Evolutionary conservation across 2,888 invertebrate genomes (phyloP).

Genomic region (Amblyteles armatorius): DNA sequence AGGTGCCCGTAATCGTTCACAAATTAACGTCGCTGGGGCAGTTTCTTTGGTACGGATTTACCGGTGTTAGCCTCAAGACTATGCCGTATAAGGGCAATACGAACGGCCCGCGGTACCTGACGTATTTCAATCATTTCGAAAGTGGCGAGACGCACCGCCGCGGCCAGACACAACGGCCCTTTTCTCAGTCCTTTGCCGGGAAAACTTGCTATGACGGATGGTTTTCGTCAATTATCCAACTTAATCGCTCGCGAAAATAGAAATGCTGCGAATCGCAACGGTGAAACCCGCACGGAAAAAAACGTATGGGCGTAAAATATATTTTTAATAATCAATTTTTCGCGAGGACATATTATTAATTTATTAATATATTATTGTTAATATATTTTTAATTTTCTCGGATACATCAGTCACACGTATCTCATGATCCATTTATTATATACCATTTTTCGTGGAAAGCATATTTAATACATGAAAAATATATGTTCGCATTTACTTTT

Average conservation of each 20-base stretch:
- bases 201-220: background rate
- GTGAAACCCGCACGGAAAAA: background rate
- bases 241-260: background rate
- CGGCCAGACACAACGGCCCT: background rate
- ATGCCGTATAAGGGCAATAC: conserved; percentile 79
- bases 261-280: no score
- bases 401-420: no score
- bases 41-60: conserved; percentile 81
- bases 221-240: background rate
- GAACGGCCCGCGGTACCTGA: conserved; percentile 68
- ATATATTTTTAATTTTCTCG: no score
- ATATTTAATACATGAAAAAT: no score
- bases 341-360: no score
- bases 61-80: conserved; percentile 66
- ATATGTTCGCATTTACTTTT: background rate
- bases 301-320: background rate
- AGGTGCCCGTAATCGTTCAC: conserved; percentile 84
- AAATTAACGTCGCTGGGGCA: conserved; percentile 82
- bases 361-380: no score
- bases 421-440: no score
- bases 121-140: conserved; percentile 79
- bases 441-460: no score
- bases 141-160: conserved; percentile 23
- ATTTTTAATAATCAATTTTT: background rate
- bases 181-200: conserved; percentile 6